These are phyloP conservation scores for Rhizomys pruinosus DNA, from an alignment of 2,113 vertebrate species.

Conservation along the genomic window DNA sequence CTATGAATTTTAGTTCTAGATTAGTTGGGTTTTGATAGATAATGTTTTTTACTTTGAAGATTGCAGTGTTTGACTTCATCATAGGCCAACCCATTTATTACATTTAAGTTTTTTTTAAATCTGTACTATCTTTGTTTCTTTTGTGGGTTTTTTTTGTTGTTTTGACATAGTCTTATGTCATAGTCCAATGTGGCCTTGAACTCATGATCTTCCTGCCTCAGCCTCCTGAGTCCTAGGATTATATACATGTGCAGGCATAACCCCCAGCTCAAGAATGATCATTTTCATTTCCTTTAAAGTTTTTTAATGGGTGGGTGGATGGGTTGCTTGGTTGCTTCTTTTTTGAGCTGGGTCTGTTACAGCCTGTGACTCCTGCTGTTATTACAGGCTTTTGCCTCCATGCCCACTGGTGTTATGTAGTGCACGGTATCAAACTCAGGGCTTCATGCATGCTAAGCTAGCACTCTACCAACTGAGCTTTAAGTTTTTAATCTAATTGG, in stretches of 20 bases:
- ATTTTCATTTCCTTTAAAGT: constrained; percentile 49
- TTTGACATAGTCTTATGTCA: not conserved
- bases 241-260: not conserved
- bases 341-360: not conserved
- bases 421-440: not conserved
- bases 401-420: too few relatives aligned
- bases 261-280: not conserved
- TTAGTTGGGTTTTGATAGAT: not conserved
- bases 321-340: not conserved
- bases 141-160: not conserved
- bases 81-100: constrained; percentile 5
- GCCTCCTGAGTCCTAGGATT: not conserved
- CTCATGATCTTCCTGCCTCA: not conserved
- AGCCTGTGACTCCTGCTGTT: not conserved
- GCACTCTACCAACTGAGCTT: not conserved
- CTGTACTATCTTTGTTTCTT: constrained; percentile 20
- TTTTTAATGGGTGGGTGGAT: too few relatives aligned
- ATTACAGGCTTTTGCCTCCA: too few relatives aligned
- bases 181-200: not conserved
- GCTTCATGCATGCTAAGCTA: not conserved
- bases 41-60: constrained; percentile 55
- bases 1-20: constrained; percentile 28
- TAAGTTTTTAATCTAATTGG: constrained; percentile 36
- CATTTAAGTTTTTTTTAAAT: constrained; percentile 46
- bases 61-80: constrained; percentile 40